Evolutionary conservation across 1,140 invertebrate genomes (phyloP), one percentile per base, ranked within the genome.

Genomic region (Drosophila nebulosa): DNA sequence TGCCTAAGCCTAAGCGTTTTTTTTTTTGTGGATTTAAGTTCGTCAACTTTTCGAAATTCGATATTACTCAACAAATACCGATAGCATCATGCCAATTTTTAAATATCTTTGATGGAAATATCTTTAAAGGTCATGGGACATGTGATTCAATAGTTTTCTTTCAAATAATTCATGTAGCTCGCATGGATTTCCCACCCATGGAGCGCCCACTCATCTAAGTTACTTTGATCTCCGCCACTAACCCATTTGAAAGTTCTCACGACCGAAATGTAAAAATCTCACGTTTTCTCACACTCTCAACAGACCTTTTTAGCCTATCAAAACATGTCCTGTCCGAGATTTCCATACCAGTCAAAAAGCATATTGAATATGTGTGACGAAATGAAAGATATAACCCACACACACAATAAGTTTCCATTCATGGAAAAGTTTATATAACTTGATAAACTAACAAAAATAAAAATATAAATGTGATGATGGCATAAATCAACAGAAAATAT

Each of bases 401-500:
- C 55, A 42, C 51, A 30, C 30, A 39, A 22, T 22, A 9, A 14
- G 16, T 42, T 46, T 18, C 7, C 9, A 10, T 21, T 5, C 39
- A 46, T 21, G n/a, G 14, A 6, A 56, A 42, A 52, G 52, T 56
- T 74, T 52, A 67, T 57, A 36, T 59, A 75, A 64, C 73, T 75
- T 67, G 59, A 53, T 67, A 64, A 26, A 35, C 59, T 26, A 67
- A 75, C 66, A 77, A 77, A 70, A 42, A 50, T 65, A 32, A 51
- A 70, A 18, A 61, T 64, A 42, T 42, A 63, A 73, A 53, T 69
- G 57, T 26, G 26, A 39, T 66, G 35, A 63, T 58, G 30, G 62
- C 61, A 61, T 77, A 80, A 79, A 73, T 76, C 78, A 89, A 86
- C 78, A 86, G 63, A 76, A 76, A 83, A 88, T 80, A 86, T 85